Evolutionary conservation across 2,113 vertebrate species (phyloP), one percentile per base, ranked within the genome.

Genomic region (Alosa alosa): DNA sequence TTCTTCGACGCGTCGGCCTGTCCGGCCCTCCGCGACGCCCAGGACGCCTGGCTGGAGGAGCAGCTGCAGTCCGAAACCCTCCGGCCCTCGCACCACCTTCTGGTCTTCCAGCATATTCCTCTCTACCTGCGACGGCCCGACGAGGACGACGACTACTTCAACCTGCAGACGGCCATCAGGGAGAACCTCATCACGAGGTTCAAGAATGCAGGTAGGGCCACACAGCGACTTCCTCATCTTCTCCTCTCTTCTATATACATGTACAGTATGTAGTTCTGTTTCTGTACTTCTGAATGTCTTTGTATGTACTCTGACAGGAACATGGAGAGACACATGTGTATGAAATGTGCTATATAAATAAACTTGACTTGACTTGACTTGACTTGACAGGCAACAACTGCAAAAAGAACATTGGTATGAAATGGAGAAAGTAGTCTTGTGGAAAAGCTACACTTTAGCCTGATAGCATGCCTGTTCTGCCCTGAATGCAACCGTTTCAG

Each of bases 21-120:
- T 92, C 95, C 95, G 0, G 90, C 95, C 84, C 90, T 96, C 88
- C 96, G 94, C 91, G 90, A 95, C 86, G 96, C 95, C 68, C 98
- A 99, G 89, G 97, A 98, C 83, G 87, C 15, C 0, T 99, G 98
- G 98, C 95, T 99, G 20, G 92, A 96, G 20, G 91, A 92, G 84
- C 97, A 98, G 87, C 95, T 99, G 89, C 92, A 93, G 84, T 2
- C 78, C 0, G 96, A 96, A 0, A 81, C 84, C 88, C 85, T 92
- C 44, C 31, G 88, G 75, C 72, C 89, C n/a, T 96, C 95, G 89
- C 96, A 89, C 81, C 96, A 98, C 3, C 82, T 96, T 6, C 60
- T 99, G 46, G 93, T 99, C 82, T 98, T 99, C 92, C 98, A 99
- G 93, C 98, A 99, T 92, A 98, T 99, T 88, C 98, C 97, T 0